These are phyloP conservation scores for Propsilocerus akamusi DNA, from an alignment of 1,140 invertebrate species.

Conservation along the genomic window DNA sequence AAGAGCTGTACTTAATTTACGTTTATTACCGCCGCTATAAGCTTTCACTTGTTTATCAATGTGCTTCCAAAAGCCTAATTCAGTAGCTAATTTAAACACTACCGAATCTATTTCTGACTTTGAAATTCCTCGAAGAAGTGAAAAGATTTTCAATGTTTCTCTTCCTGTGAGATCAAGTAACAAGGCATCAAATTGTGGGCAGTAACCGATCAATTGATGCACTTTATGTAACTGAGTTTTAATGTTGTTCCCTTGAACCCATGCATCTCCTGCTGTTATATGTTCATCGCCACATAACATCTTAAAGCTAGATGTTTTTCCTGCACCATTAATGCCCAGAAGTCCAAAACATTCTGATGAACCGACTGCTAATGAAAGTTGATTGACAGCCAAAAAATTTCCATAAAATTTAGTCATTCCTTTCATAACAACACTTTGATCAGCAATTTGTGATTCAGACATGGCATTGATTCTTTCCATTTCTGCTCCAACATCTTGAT, in stretches of 20 bases:
- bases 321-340: slow-evolving; percentile 73
- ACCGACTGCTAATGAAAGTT: slow-evolving; percentile 36
- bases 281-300: slow-evolving; percentile 73
- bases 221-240: slow-evolving; percentile 31
- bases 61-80: slow-evolving; percentile 26
- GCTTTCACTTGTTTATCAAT: slow-evolving; percentile 31
- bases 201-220: slow-evolving; percentile 50
- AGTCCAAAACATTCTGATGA: slow-evolving; percentile 75
- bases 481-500: background rate
- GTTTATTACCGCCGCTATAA: slow-evolving; percentile 85
- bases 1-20: slow-evolving; percentile 86
- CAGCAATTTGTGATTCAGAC: slow-evolving; percentile 3
- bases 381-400: slow-evolving; percentile 42
- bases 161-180: slow-evolving; percentile 60
- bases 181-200: slow-evolving; percentile 70
- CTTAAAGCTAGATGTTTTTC: slow-evolving; percentile 74
- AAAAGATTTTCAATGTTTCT: slow-evolving; percentile 58
- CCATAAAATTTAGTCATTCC: slow-evolving; percentile 45
- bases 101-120: slow-evolving; percentile 24
- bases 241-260: slow-evolving; percentile 31
- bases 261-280: slow-evolving; percentile 30
- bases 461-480: background rate
- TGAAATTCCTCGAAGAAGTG: slow-evolving; percentile 49
- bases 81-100: slow-evolving; percentile 21
- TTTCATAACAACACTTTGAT: slow-evolving; percentile 23